These are phyloP conservation scores for Chrysomela aeneicollis DNA, from an alignment of 2,888 invertebrate genomes.

Conservation along the genomic window DNA sequence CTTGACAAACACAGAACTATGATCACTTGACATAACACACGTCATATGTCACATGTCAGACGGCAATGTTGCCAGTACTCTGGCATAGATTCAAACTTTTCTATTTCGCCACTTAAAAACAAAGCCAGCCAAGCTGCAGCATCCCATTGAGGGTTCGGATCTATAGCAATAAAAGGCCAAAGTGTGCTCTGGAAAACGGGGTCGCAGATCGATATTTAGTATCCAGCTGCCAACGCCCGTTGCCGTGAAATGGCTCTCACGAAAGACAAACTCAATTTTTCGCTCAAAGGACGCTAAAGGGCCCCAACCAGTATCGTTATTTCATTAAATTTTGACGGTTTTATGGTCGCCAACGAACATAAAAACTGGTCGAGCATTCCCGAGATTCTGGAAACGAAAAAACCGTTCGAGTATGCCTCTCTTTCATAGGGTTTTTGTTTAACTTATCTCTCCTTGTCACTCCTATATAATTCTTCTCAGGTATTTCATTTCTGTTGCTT, in stretches of 20 bases:
- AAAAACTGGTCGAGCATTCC: neutral
- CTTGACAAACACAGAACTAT: too few relatives aligned
- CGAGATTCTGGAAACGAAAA: neutral
- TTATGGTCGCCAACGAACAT: neutral
- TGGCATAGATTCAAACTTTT: too few relatives aligned
- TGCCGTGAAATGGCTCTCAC: constrained; percentile 12
- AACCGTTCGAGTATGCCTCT: neutral
- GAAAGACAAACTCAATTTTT: constrained; percentile 5
- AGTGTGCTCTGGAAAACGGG: constrained; percentile 48
- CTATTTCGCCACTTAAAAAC: too few relatives aligned
- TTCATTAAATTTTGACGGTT: constrained; percentile 3
- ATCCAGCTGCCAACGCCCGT: constrained; percentile 48
- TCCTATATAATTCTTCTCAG: too few relatives aligned
- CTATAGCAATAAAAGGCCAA: constrained; percentile 29
- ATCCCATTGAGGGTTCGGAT: constrained; percentile 13
- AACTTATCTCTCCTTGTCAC: too few relatives aligned
- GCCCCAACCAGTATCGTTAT: neutral
- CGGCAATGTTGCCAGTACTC: too few relatives aligned
- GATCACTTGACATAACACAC: too few relatives aligned
- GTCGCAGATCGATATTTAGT: constrained; percentile 49
- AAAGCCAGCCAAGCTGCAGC: neutral
- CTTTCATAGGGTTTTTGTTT: neutral
- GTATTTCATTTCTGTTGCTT: too few relatives aligned
- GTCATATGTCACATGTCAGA: too few relatives aligned
- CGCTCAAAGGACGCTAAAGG: neutral